Base-by-base conservation (phyloP, 2,113 vertebrate species). In the Echinops telfairi region DNA sequence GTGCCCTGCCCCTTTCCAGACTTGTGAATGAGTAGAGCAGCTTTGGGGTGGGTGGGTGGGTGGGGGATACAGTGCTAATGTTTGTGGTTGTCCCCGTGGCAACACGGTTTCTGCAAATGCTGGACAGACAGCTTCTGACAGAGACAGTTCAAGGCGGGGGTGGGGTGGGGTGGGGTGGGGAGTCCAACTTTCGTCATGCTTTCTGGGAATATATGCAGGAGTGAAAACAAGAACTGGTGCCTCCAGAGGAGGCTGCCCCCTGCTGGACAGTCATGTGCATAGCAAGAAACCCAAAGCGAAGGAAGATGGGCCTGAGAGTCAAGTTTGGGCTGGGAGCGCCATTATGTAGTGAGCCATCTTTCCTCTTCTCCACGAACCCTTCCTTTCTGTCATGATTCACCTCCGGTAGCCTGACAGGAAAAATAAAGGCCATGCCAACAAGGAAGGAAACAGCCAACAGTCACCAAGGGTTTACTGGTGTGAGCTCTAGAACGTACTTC, bases 91-190 rank as follows among this genome's bases (percentile, higher is more conserved):
- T 86, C 80, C 10, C 40, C 47, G 47, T 53, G 47, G 2, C 47
- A 53, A 12, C 47, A 14, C 85, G 94, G 84, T 79, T 95, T 88
- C 89, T 89, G 73, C 77, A 92, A 70, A 93, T 89, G 87, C 92
- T 33, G 78, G 77, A 57, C 89, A 78, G 38, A 75, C 58, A 33
- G 68, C 40, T 27, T 86, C 83, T 90, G 43, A 16, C 60, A 23
- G 71, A n/a, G 47, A 81, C 76, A 88, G 64, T 71, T 38, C 47
- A 10, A n/a, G n/a, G n/a, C n/a, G n/a, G n/a, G n/a, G n/a, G n/a
- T n/a, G n/a, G n/a, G n/a, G n/a, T 58, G 60, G 68, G 78, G 17
- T 1, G 20, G 29, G 27, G n/a, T n/a, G 70, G 40, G 75, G 57
- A 36, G 83, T 83, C 88, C 94, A 76, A 40, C 71, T 93, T 92